Evolutionary conservation across 1,140 invertebrate species (phyloP).

Genomic region (Eumeta japonica): DNA sequence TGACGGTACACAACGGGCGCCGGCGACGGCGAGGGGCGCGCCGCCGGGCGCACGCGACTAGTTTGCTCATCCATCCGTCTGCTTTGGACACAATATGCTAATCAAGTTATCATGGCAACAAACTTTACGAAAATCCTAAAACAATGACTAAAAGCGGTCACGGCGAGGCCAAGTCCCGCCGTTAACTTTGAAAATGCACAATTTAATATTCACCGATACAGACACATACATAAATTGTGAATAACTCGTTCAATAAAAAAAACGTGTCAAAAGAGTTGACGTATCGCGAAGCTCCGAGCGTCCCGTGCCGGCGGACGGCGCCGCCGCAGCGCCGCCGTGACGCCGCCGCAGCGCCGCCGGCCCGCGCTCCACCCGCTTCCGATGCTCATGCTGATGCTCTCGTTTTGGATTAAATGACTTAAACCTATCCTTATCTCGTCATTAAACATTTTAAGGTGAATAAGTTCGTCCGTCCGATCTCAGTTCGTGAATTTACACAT

Average conservation of each 20-base stretch:
- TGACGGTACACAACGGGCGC: slow-evolving; percentile 10
- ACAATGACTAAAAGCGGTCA: slow-evolving; percentile 56
- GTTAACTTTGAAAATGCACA: slow-evolving; percentile 52
- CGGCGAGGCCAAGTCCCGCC: slow-evolving; percentile 37
- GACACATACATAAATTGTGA: slow-evolving; percentile 57
- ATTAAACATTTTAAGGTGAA: slow-evolving; percentile 50
- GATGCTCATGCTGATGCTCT: slow-evolving; percentile 28
- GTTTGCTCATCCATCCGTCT: slow-evolving; percentile 52
- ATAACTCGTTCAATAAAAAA: slow-evolving; percentile 55
- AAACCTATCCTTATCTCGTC: slow-evolving; percentile 53
- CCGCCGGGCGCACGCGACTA: slow-evolving; percentile 38
- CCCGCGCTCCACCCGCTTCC: slow-evolving; percentile 6
- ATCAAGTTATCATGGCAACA: slow-evolving; percentile 57
- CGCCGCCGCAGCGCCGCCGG: slow-evolving; percentile 23
- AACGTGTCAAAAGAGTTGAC: slow-evolving; percentile 52
- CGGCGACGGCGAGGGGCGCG: not conserved
- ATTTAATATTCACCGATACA: slow-evolving; percentile 57
- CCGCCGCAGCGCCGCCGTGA: slow-evolving; percentile 14
- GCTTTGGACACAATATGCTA: slow-evolving; percentile 50
- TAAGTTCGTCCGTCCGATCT: slow-evolving; percentile 48
- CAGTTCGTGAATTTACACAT: slow-evolving; percentile 55
- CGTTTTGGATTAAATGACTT: slow-evolving; percentile 52
- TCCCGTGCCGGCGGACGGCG: not conserved
- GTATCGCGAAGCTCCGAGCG: slow-evolving; percentile 13
- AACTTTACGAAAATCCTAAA: slow-evolving; percentile 58